phyloP scores from a whole-genome alignment of 1,140 invertebrate species.

The Formica selysi region DNA sequence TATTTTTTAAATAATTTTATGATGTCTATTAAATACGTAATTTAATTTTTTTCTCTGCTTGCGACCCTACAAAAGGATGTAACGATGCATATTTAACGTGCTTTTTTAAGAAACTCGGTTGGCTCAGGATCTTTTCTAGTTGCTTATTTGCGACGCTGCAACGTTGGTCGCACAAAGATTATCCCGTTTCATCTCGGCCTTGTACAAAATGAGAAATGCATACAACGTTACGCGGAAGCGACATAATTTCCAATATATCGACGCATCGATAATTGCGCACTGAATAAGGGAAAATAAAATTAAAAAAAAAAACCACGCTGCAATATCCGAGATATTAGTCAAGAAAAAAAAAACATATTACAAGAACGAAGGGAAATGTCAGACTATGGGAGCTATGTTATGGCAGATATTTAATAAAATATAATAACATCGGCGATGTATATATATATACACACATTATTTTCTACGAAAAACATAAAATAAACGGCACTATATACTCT shows the following conservation, averaged over 20 bases:
- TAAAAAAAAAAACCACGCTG: conserved; percentile 15
- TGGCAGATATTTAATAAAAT: conserved; percentile 83
- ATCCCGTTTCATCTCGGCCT: conserved; percentile 44
- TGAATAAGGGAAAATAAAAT: conserved; percentile 29
- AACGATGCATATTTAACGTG: conserved; percentile 42
- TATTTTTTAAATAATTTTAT: neutral
- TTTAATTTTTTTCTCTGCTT: neutral
- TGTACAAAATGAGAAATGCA: conserved; percentile 57
- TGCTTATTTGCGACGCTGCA: conserved; percentile 46
- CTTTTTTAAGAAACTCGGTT: conserved; percentile 42
- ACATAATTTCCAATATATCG: conserved; percentile 62
- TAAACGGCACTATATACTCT: conserved; percentile 74
- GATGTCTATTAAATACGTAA: too few relatives aligned
- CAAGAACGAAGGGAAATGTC: conserved; percentile 49
- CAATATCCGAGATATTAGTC: conserved; percentile 21
- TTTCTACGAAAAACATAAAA: conserved; percentile 76
- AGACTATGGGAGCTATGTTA: conserved; percentile 72
- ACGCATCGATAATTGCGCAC: conserved; percentile 56
- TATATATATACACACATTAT: conserved; percentile 71
- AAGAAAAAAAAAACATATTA: conserved; percentile 59
- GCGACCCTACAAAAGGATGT: conserved; percentile 22
- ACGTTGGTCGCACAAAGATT: conserved; percentile 50
- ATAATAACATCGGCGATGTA: conserved; percentile 71
- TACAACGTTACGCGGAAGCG: conserved; percentile 32
- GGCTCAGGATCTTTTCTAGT: conserved; percentile 5